These are phyloP conservation scores for Sepiola atlantica DNA, from an alignment of 2,888 invertebrate species.

Conservation along the genomic window DNA sequence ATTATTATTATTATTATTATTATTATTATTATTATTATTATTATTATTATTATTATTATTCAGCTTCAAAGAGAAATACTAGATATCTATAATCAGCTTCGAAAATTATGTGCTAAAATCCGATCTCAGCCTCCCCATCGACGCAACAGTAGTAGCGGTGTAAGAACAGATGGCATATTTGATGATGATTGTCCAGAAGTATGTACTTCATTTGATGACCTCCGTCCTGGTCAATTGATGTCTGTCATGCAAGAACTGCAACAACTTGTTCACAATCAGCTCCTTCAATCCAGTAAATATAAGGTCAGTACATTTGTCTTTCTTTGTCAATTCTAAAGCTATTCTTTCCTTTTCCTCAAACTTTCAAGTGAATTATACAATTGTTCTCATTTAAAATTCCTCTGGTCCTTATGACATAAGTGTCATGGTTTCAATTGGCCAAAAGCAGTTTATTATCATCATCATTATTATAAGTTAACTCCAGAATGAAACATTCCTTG, in stretches of 20 bases:
- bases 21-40: neutral
- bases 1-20: neutral
- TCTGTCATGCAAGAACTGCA: neutral
- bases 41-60: conserved; percentile 50
- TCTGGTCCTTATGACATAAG: no score
- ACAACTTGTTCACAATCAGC: neutral
- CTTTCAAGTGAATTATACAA: neutral
- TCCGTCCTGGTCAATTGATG: neutral
- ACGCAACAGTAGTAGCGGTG: neutral
- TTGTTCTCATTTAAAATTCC: no score
- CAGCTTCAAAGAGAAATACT: conserved; percentile 76
- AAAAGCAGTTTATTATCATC: no score
- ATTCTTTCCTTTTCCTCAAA: neutral
- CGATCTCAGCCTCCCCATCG: conserved; percentile 47
- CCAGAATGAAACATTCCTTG: no score
- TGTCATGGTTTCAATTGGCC: no score
- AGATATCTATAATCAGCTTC: conserved; percentile 75
- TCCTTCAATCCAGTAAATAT: neutral
- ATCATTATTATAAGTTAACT: no score
- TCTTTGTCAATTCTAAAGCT: neutral
- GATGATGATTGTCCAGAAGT: neutral
- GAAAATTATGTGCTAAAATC: conserved; percentile 73
- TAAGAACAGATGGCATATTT: neutral
- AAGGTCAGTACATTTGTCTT: neutral
- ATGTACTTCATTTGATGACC: neutral